A percentile compares a stretch with the other conserved stretches of the same genome.
These are phyloP conservation scores for Raja brachyura DNA, from an alignment of 2,113 vertebrate species.

Conservation along the genomic window DNA sequence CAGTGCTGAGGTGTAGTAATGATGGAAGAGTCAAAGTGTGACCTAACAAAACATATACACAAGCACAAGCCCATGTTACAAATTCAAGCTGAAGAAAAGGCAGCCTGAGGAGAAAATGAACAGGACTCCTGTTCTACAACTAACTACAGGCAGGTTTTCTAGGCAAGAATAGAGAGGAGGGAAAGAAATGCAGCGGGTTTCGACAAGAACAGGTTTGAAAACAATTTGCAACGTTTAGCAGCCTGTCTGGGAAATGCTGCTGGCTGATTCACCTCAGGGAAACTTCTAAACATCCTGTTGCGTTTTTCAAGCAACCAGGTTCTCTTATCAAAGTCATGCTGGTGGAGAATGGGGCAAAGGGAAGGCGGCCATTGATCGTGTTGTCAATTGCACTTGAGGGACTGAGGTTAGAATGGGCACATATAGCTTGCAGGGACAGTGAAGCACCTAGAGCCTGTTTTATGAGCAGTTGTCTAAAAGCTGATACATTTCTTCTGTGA, in stretches of 20 bases:
- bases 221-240: not conserved
- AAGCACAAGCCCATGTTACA: not conserved
- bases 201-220: not conserved
- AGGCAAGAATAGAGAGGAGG: not conserved
- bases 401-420: not conserved
- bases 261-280: slow-evolving; percentile 55
- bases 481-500: slow-evolving; percentile 40
- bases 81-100: not conserved
- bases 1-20: not conserved
- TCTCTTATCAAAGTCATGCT: slow-evolving; percentile 53
- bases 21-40: not conserved
- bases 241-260: slow-evolving; percentile 52
- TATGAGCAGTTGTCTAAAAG: slow-evolving; percentile 38
- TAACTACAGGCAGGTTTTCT: too few species aligned
- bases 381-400: not conserved
- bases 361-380: not conserved
- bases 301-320: slow-evolving; percentile 54
- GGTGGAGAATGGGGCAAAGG: slow-evolving; percentile 29
- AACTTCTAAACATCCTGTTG: slow-evolving; percentile 57
- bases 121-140: not conserved
- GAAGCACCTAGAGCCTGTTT: not conserved
- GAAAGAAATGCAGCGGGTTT: not conserved
- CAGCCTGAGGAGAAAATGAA: not conserved
- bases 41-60: not conserved
- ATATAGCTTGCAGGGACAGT: not conserved